These are phyloP conservation scores for Zaprionus obscuricornis DNA, from an alignment of 2,888 invertebrate genomes.

Conservation along the genomic window DNA sequence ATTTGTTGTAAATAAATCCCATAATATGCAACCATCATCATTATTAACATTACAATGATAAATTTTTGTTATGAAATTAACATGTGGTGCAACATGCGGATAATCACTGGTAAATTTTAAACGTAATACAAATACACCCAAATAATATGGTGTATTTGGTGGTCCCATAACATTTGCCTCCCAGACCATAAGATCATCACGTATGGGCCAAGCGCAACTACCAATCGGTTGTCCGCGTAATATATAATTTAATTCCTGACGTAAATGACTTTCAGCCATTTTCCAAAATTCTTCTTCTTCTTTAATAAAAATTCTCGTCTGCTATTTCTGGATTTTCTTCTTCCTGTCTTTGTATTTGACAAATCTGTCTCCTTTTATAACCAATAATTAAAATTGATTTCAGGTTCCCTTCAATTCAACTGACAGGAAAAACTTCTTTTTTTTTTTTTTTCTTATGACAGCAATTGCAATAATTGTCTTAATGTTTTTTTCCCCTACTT, in stretches of 20 bases:
- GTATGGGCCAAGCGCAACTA: conserved; percentile 20
- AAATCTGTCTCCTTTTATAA: too few species aligned
- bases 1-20: conserved; percentile 31
- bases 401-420: neutral
- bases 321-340: too few species aligned
- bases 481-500: neutral
- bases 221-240: neutral
- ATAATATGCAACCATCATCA: conserved; percentile 46
- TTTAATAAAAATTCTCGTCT: too few species aligned
- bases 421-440: neutral
- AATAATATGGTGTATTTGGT: conserved; percentile 22
- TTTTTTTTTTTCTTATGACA: neutral
- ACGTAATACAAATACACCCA: conserved; percentile 18
- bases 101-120: conserved; percentile 20
- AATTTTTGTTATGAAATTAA: conserved; percentile 35
- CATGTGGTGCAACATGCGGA: conserved; percentile 28
- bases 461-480: neutral
- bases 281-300: too few species aligned
- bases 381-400: neutral
- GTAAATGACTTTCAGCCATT: conserved; percentile 19
- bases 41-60: conserved; percentile 42
- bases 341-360: too few species aligned
- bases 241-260: conserved; percentile 21
- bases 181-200: conserved; percentile 32
- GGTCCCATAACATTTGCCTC: conserved; percentile 19